Conservation (phyloP, 1,140 invertebrate species). For the Octopus sinensis region DNA sequence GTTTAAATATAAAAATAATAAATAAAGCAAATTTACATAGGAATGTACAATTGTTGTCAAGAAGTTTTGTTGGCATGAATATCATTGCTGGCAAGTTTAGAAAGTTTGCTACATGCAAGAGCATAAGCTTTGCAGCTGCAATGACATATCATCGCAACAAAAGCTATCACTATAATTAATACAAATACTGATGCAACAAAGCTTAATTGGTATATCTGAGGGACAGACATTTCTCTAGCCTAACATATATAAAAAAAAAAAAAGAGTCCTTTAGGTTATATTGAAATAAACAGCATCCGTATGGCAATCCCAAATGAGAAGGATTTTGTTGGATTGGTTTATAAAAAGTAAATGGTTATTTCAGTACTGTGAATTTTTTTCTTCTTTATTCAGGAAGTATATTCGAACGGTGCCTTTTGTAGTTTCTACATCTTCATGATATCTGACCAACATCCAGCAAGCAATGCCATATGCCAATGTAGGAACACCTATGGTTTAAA, state of each 20-base stretch:
- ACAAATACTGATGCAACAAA: constrained; percentile 20
- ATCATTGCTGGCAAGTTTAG: background rate
- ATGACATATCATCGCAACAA: background rate
- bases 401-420: constrained; percentile 72
- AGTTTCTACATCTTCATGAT: constrained; percentile 75
- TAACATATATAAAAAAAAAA: too few relatives aligned
- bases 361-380: constrained; percentile 67
- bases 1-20: background rate
- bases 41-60: background rate
- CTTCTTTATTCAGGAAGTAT: constrained; percentile 82
- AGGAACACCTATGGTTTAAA: constrained; percentile 73
- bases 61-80: background rate
- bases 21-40: background rate
- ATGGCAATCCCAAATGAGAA: constrained; percentile 17
- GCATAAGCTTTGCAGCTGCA: background rate
- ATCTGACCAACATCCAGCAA: constrained; percentile 75
- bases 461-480: constrained; percentile 86
- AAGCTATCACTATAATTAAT: constrained; percentile 18
- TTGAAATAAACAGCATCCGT: constrained; percentile 12
- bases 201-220: constrained; percentile 26
- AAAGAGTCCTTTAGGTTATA: constrained; percentile 12
- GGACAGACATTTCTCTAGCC: constrained; percentile 11
- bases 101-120: background rate
- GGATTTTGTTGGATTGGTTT: constrained; percentile 18
- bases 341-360: background rate